A percentile compares a stretch with the other conserved stretches of the same genome.
These are phyloP conservation scores for Rhyacichthys aspro DNA, from an alignment of 2,797 vertebrate genomes.

Conservation along the genomic window DNA sequence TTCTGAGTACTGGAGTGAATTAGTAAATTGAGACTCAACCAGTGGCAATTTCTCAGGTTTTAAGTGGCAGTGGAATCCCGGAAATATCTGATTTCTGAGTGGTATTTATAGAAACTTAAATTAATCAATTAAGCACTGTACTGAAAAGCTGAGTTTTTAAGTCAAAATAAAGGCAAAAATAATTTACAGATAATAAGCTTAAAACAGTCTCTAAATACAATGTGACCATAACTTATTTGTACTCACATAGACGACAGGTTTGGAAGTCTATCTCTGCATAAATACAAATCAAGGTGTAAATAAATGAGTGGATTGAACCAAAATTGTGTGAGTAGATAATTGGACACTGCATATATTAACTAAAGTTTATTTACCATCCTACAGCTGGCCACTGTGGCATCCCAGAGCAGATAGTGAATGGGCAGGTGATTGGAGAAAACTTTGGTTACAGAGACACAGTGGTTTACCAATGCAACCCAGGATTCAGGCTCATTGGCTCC, in stretches of 20 bases:
- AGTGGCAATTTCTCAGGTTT: conserved; percentile 67
- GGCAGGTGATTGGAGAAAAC: conserved; percentile 97
- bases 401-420: conserved; percentile 94
- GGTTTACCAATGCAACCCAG: conserved; percentile 96
- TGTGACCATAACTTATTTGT: conserved; percentile 24
- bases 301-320: too few relatives aligned
- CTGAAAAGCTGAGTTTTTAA: conserved; percentile 38
- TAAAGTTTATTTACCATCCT: background rate
- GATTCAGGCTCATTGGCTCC: conserved; percentile 95
- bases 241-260: too few relatives aligned
- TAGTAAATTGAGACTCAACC: conserved; percentile 70
- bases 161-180: conserved; percentile 37
- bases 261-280: background rate
- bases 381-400: conserved; percentile 96
- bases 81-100: conserved; percentile 56
- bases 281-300: too few relatives aligned
- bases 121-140: too few relatives aligned
- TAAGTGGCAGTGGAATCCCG: conserved; percentile 67
- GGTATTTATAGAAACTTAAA: conserved; percentile 64
- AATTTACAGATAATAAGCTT: conserved; percentile 53
- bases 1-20: conserved; percentile 66
- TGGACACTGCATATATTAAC: conserved; percentile 1
- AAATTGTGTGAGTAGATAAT: too few relatives aligned
- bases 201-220: conserved; percentile 49
- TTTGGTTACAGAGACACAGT: conserved; percentile 97